Evolutionary conservation across 2,888 invertebrate genomes (phyloP).

Genomic region (Microplitis manilae): DNA sequence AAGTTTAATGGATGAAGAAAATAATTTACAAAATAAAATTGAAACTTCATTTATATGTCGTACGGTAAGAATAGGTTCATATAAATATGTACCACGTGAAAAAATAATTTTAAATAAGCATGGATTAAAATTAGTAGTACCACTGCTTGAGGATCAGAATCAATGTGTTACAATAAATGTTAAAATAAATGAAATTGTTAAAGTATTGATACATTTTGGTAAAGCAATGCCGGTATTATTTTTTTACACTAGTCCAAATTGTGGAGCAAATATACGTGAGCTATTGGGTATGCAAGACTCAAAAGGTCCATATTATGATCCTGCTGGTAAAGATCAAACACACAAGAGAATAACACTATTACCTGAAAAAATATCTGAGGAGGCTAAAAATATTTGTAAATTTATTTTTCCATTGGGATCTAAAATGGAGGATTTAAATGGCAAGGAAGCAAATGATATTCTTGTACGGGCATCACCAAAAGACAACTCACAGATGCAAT

Average conservation of each 20-base stretch:
- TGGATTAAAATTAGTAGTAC: constrained; percentile 71
- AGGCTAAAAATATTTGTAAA: constrained; percentile 78
- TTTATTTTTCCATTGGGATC: constrained; percentile 75
- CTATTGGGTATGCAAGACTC: constrained; percentile 80
- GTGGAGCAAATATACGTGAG: constrained; percentile 80
- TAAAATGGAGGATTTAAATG: constrained; percentile 79
- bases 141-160: constrained; percentile 67
- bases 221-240: constrained; percentile 85
- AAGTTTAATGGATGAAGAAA: constrained; percentile 33
- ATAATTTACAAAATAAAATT: constrained; percentile 24
- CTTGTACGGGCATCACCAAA: constrained; percentile 83
- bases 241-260: constrained; percentile 81
- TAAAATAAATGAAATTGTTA: constrained; percentile 80
- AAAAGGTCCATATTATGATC: constrained; percentile 73
- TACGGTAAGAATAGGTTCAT: constrained; percentile 88
- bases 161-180: constrained; percentile 77
- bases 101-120: constrained; percentile 75
- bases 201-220: constrained; percentile 84
- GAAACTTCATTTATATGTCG: constrained; percentile 79
- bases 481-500: constrained; percentile 67
- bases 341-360: constrained; percentile 84
- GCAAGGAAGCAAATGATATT: constrained; percentile 86
- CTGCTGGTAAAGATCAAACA: constrained; percentile 76
- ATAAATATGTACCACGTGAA: constrained; percentile 83
- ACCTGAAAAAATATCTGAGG: constrained; percentile 80